Percentiles rank a stretch among this genome's conserved stretches.
phyloP scores from a whole-genome alignment of 2,797 vertebrate genomes.

The Morus bassanus region DNA sequence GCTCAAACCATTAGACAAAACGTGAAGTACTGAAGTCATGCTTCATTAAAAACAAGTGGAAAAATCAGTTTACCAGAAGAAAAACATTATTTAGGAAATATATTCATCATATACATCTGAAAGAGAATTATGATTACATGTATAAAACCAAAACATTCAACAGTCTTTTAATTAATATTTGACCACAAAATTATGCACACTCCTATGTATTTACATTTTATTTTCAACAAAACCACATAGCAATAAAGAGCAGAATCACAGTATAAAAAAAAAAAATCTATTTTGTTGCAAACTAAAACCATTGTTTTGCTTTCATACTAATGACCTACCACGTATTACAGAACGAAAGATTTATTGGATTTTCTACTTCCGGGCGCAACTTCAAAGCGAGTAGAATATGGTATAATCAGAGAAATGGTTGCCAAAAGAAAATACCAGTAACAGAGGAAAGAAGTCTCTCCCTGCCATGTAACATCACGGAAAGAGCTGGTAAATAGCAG shows the following conservation, averaged over 20 bases:
- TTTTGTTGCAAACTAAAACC: not conserved
- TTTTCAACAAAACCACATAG: not conserved
- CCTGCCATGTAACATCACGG: rapidly evolving
- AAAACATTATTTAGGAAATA: slow-evolving; percentile 20
- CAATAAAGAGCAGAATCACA: not conserved
- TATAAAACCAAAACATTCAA: not conserved
- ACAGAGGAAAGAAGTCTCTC: not conserved
- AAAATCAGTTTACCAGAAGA: slow-evolving; percentile 23
- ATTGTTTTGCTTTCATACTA: not conserved
- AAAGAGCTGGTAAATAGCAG: not conserved
- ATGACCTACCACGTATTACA: not conserved
- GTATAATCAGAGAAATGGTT: not conserved
- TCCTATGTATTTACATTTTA: not conserved
- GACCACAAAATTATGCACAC: not conserved
- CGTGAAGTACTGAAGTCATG: not conserved
- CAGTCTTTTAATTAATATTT: slow-evolving; percentile 37
- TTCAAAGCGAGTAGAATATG: not conserved
- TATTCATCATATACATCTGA: not conserved
- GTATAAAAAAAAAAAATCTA: not conserved
- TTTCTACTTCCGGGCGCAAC: not conserved
- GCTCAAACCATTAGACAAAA: slow-evolving; percentile 23
- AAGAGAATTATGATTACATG: not conserved
- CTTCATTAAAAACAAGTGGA: slow-evolving; percentile 31
- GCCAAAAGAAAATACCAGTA: not conserved
- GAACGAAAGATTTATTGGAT: not conserved